Evolutionary conservation across 1,140 invertebrate genomes (phyloP).

Genomic region (Lineus longissimus): DNA sequence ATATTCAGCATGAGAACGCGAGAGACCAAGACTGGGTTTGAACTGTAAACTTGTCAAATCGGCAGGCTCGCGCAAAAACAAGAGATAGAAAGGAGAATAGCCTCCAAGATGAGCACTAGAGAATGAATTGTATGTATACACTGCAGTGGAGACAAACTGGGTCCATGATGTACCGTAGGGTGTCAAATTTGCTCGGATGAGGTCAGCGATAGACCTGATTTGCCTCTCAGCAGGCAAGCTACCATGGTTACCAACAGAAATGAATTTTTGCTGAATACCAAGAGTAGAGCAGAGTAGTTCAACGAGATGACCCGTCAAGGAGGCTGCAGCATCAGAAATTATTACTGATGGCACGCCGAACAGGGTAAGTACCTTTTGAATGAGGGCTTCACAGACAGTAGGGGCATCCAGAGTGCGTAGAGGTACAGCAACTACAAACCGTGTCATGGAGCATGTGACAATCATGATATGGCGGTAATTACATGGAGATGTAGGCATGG

Average conservation of each 20-base stretch:
- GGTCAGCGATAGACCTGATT: background rate
- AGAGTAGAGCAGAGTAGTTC: background rate
- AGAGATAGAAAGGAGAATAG: background rate
- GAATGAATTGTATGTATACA: background rate
- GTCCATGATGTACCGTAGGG: background rate
- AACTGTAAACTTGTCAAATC: background rate
- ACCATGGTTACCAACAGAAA: background rate
- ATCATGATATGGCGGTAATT: background rate
- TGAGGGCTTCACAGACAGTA: background rate
- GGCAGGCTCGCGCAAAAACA: background rate
- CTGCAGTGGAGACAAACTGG: background rate
- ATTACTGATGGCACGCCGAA: background rate
- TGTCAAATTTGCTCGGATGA: background rate
- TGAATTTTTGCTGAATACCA: background rate
- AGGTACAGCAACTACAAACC: background rate
- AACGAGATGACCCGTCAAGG: background rate
- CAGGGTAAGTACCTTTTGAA: background rate
- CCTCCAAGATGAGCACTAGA: background rate
- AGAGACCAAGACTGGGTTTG: background rate
- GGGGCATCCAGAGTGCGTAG: background rate
- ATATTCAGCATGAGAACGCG: background rate
- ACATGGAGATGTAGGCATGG: background rate
- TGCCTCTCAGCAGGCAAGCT: background rate
- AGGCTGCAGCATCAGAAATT: background rate
- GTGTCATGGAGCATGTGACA: background rate